These are phyloP conservation scores for Cheilosia vernalis DNA, from an alignment of 2,888 invertebrate genomes.

Conservation along the genomic window DNA sequence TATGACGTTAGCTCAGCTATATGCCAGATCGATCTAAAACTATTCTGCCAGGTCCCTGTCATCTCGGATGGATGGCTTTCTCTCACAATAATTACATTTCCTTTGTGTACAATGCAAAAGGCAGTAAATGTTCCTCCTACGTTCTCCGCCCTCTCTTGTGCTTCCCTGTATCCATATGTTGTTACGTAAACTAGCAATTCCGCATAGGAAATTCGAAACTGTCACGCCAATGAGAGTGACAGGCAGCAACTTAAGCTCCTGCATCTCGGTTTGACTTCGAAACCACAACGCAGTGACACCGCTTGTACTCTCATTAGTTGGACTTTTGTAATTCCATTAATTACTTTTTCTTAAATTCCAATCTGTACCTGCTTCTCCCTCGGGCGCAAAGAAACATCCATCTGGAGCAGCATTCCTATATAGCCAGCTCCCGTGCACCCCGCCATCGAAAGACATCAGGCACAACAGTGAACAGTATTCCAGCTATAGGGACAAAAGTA, in stretches of 20 bases:
- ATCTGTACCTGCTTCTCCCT: constrained; percentile 11
- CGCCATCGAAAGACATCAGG: constrained; percentile 10
- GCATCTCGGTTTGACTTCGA: constrained; percentile 20
- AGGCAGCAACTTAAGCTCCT: constrained; percentile 4
- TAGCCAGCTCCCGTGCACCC: constrained; percentile 50
- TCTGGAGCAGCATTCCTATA: not conserved
- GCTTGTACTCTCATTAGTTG: constrained; percentile 62
- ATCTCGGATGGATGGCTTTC: too few species aligned
- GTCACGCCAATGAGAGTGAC: constrained; percentile 3
- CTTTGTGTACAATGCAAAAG: too few species aligned
- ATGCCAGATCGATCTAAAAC: too few species aligned
- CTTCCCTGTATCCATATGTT: not conserved
- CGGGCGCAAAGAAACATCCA: not conserved
- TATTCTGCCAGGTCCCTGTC: too few species aligned
- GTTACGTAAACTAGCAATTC: not conserved
- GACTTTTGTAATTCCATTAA: constrained; percentile 67
- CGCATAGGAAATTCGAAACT: not conserved
- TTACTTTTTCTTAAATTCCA: constrained; percentile 56
- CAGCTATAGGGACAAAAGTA: constrained; percentile 57
- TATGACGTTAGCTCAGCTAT: too few species aligned
- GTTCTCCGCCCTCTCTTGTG: too few species aligned
- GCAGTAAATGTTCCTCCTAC: too few species aligned
- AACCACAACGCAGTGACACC: constrained; percentile 25
- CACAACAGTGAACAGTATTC: constrained; percentile 12
- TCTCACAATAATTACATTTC: too few species aligned